phyloP scores from a whole-genome alignment of 2,888 invertebrate genomes.

The Drosophila birchii region DNA sequence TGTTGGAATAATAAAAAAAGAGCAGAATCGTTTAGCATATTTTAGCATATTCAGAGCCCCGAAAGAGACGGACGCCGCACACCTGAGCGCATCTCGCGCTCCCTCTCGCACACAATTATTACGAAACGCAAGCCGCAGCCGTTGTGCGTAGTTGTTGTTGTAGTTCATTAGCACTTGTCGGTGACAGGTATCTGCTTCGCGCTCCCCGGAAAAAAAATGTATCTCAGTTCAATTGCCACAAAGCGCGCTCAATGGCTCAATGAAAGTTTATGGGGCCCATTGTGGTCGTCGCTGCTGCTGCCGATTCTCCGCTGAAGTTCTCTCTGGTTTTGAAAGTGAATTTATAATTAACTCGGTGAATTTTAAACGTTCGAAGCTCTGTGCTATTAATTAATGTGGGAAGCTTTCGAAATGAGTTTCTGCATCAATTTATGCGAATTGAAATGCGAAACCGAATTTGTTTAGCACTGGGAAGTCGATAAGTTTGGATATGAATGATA shows the following conservation, averaged over 20 bases:
- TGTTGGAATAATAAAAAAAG: slow-evolving; percentile 20
- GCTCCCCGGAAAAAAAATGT: slow-evolving; percentile 1
- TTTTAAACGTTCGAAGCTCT: slow-evolving; percentile 38
- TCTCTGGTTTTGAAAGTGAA: slow-evolving; percentile 65
- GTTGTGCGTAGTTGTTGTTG: slow-evolving; percentile 37
- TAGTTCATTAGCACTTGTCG: slow-evolving; percentile 77
- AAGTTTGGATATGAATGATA: neutral
- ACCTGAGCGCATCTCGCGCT: slow-evolving; percentile 46
- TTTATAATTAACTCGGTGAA: slow-evolving; percentile 62
- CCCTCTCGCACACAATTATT: slow-evolving; percentile 63
- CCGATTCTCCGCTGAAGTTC: slow-evolving; percentile 26
- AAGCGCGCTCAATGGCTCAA: slow-evolving; percentile 47
- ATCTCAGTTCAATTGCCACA: slow-evolving; percentile 58
- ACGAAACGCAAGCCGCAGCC: slow-evolving; percentile 54
- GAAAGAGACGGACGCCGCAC: slow-evolving; percentile 33
- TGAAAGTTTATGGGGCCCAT: slow-evolving; percentile 63
- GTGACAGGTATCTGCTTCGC: slow-evolving; percentile 48
- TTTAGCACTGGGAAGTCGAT: slow-evolving; percentile 3
- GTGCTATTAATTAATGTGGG: slow-evolving; percentile 67
- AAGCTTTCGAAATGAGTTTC: slow-evolving; percentile 32
- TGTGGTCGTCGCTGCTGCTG: slow-evolving; percentile 25
- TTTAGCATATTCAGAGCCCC: slow-evolving; percentile 64
- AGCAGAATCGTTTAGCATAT: slow-evolving; percentile 72
- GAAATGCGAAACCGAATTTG: slow-evolving; percentile 1
- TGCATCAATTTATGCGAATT: slow-evolving; percentile 10